Conservation (phyloP, 2,797 vertebrate genomes). For the Gymnoscopelus braueri region DNA sequence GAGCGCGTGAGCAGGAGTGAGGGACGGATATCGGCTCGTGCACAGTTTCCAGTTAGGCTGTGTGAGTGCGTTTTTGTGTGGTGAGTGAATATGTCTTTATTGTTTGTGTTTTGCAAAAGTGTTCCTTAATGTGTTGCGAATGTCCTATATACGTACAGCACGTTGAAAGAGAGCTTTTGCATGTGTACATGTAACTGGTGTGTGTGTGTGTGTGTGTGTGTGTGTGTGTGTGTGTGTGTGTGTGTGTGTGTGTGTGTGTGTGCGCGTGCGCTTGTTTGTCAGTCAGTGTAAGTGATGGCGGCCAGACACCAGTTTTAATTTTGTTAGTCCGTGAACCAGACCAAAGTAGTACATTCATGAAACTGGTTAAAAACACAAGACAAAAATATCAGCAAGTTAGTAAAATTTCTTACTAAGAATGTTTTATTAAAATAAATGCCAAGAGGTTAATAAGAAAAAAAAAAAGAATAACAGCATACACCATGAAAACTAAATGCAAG, state of each 20-base stretch:
- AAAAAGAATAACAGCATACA: slow-evolving; percentile 89
- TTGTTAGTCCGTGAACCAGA: slow-evolving; percentile 89
- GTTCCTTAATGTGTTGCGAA: no score
- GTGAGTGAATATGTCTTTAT: background rate
- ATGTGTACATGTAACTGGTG: no score
- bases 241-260: slow-evolving; percentile 32
- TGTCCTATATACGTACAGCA: no score
- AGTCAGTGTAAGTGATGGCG: slow-evolving; percentile 66
- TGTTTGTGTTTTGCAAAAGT: background rate
- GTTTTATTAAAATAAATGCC: slow-evolving; percentile 92
- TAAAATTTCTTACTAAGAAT: slow-evolving; percentile 91
- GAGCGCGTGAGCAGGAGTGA: slow-evolving; percentile 69
- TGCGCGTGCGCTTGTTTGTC: no score
- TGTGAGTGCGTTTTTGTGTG: slow-evolving; percentile 26
- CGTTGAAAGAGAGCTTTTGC: no score
- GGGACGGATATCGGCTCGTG: slow-evolving; percentile 71
- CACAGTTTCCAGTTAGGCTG: slow-evolving; percentile 74
- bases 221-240: slow-evolving; percentile 2
- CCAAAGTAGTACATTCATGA: slow-evolving; percentile 85
- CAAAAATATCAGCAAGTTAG: slow-evolving; percentile 89
- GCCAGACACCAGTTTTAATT: slow-evolving; percentile 83
- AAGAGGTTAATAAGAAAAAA: slow-evolving; percentile 89
- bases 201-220: slow-evolving; percentile 21
- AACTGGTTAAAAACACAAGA: slow-evolving; percentile 89
- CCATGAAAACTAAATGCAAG: slow-evolving; percentile 91